Conservation (phyloP, 35 echinoderm and acorn worm species). For the Anneissia japonica region DNA sequence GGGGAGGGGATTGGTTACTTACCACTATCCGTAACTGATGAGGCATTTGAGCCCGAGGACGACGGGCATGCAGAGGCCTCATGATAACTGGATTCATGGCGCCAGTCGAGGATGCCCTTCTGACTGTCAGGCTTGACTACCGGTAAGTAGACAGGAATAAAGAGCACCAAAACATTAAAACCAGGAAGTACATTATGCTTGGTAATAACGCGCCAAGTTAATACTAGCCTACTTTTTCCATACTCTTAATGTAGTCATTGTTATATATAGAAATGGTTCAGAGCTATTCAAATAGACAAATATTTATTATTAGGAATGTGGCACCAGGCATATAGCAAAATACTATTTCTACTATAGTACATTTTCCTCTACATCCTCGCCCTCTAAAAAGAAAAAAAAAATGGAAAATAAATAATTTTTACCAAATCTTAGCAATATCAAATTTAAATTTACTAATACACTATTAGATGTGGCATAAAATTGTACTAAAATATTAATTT, state of each 20-base stretch:
- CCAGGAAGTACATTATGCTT: neutral
- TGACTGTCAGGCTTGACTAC: neutral
- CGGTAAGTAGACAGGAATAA: neutral
- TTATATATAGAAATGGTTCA: neutral
- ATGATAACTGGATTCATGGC: neutral
- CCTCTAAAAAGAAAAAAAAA: no score
- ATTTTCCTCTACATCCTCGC: no score
- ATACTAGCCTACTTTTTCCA: neutral
- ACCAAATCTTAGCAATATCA: no score
- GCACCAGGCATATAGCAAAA: no score
- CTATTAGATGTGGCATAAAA: no score
- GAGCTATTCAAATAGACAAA: no score
- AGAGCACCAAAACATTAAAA: neutral
- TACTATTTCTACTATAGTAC: no score
- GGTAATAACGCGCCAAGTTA: neutral
- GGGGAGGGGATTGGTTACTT: neutral
- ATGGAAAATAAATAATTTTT: no score
- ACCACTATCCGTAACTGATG: neutral
- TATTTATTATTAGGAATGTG: no score
- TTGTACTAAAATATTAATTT: no score
- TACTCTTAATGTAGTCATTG: neutral
- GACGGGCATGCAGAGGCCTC: conserved; percentile 10
- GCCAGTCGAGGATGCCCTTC: neutral
- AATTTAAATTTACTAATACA: no score
- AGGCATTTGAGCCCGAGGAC: neutral